Evolutionary conservation across 2,888 invertebrate genomes (phyloP).

Genomic region (Rhyacophila evoluta): DNA sequence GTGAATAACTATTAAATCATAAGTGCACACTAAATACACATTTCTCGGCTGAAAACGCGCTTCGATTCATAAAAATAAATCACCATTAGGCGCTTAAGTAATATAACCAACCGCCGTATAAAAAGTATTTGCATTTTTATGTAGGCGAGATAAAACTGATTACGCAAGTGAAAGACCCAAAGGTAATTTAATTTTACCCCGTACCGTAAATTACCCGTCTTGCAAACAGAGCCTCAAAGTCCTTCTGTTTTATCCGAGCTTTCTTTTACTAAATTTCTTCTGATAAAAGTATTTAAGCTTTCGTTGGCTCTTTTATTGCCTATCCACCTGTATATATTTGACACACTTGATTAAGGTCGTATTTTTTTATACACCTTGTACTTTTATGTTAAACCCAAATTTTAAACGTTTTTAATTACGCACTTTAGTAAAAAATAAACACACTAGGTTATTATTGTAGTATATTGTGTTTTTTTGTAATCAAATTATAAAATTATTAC

Average conservation of each 20-base stretch:
- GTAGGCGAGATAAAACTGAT: not conserved
- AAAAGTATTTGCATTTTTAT: conserved; percentile 19
- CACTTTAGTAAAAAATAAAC: too few relatives aligned
- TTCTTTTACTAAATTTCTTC: not conserved
- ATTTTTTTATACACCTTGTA: too few relatives aligned
- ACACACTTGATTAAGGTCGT: too few relatives aligned
- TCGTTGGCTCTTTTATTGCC: not conserved
- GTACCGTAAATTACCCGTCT: not conserved
- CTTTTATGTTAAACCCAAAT: too few relatives aligned
- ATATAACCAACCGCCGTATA: not conserved
- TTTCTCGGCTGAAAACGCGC: not conserved
- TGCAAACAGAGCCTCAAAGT: not conserved
- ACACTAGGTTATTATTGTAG: too few relatives aligned
- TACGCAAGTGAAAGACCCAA: not conserved
- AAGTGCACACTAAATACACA: not conserved
- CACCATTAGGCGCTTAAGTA: not conserved
- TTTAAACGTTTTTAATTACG: too few relatives aligned
- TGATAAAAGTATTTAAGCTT: not conserved
- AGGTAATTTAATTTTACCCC: conserved; percentile 3
- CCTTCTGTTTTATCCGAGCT: conserved; percentile 12
- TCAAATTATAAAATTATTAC: too few relatives aligned
- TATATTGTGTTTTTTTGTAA: too few relatives aligned
- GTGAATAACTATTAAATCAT: not conserved
- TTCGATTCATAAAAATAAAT: not conserved
- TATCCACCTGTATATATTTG: not conserved